Evolutionary conservation across 2,797 vertebrate species (phyloP), one percentile per base, ranked within the genome.

Genomic region (Sphenodon punctatus): DNA sequence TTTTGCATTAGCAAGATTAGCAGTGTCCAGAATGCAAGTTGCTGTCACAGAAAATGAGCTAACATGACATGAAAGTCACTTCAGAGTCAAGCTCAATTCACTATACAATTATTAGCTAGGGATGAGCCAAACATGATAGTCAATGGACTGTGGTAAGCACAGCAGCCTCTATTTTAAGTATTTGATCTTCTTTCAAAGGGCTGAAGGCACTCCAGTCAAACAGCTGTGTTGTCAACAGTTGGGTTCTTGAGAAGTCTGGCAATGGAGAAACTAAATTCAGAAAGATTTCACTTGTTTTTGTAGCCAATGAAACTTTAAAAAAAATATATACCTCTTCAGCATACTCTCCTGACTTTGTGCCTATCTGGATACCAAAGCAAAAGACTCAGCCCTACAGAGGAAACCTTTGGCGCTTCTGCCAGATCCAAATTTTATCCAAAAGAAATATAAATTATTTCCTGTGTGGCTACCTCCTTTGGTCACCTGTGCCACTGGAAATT

Each of bases 1-100:
- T 75, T 93, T 90, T 91, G 88, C 72, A 85, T 88, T 67, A 92
- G 86, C 32, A 70, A 88, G 87, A 93, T 85, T 78, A 92, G 84
- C 80, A 89, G 75, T 84, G 89, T 82, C 23, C 70, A 90, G 88
- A 85, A 55, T 56, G 66, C 78, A 88, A 67, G 76, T 65, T 72
- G 42, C 45, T 80, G 53, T 80, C 70, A 75, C 75, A 73, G 70
- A 75, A 91, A 91, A 84, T 12, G 53, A 25, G 58, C 59, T 63
- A 86, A 61, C 27, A 6, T n/a, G 25, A 71, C 7, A 67, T 78
- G 76, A 82, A 90, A 88, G 76, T 80, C 78, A 85, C 85, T 88
- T 86, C 74, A 86, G 82, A 78, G 72, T 80, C 78, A 45, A 51
- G 1, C 20, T 73, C 71, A 32, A 65, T 60, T 80, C 83, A 56